A percentile compares a stretch with the other conserved stretches of the same genome.
Evolutionary conservation across 2,113 vertebrate species (phyloP).

Genomic region (Tamias sibiricus): DNA sequence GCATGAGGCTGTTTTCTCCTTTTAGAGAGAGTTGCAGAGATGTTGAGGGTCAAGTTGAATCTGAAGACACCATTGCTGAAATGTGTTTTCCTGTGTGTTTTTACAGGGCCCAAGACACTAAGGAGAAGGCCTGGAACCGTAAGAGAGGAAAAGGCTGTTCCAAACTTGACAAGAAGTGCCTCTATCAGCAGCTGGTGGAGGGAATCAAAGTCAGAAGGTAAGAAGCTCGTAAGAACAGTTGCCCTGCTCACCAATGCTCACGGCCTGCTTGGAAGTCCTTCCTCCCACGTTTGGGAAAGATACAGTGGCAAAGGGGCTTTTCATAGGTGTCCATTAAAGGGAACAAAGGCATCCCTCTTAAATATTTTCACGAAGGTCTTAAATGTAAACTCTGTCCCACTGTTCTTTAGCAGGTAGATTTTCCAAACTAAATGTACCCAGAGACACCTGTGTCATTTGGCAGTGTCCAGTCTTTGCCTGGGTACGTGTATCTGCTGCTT

Average conservation of each 20-base stretch:
- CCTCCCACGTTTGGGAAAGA: neutral
- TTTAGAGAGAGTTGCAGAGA: neutral
- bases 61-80: conserved; percentile 33
- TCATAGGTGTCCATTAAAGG: neutral
- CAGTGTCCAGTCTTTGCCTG: neutral
- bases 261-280: fast-evolving
- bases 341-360: neutral
- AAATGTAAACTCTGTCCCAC: neutral
- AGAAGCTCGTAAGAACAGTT: conserved; percentile 24
- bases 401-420: neutral
- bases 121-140: conserved; percentile 73
- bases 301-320: neutral
- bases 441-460: neutral
- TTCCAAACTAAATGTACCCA: neutral
- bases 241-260: neutral
- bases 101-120: conserved; percentile 84
- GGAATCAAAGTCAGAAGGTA: conserved; percentile 86
- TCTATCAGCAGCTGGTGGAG: conserved; percentile 68
- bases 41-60: neutral
- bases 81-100: conserved; percentile 14
- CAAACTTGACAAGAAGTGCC: conserved; percentile 75
- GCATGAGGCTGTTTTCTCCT: neutral
- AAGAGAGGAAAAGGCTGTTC: conserved; percentile 79
- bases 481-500: neutral
- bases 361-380: neutral